phyloP scores from a whole-genome alignment of 2,113 vertebrate genomes.

The Bufo gargarizans region DNA sequence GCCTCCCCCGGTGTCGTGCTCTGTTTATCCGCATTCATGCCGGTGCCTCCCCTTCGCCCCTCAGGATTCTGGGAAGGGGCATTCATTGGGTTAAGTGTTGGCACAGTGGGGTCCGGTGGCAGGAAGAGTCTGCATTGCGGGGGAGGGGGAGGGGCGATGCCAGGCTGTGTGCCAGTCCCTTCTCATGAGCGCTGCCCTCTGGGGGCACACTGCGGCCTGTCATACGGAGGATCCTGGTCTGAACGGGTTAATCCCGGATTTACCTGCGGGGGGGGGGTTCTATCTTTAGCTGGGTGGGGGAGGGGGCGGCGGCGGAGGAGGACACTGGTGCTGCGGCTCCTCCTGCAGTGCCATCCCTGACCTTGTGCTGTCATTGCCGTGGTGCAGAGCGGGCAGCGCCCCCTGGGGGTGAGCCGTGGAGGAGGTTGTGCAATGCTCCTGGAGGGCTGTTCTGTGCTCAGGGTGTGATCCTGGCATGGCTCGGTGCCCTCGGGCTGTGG shows the following conservation, averaged over 20 bases:
- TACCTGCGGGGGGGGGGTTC: neutral
- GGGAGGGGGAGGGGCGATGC: neutral
- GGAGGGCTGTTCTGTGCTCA: constrained; percentile 27
- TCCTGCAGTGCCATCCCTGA: neutral
- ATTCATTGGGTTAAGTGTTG: neutral
- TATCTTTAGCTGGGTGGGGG: neutral
- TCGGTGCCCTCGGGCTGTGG: neutral
- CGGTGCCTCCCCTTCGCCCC: too few species aligned
- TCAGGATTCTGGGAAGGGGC: neutral
- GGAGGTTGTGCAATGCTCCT: constrained; percentile 18
- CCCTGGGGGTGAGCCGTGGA: neutral
- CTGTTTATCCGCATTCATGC: too few species aligned
- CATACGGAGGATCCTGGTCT: neutral
- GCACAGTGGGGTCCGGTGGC: neutral
- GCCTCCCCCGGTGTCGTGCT: too few species aligned
- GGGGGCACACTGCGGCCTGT: neutral
- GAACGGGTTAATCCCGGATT: neutral
- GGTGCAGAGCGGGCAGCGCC: too few species aligned
- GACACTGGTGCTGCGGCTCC: too few species aligned
- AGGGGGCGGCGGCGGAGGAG: too few species aligned
- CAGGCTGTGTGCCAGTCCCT: neutral
- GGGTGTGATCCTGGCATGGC: constrained; percentile 16
- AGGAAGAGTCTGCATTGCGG: constrained; percentile 10
- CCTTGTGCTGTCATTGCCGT: neutral
- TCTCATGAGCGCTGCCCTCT: neutral